Percentiles rank a stretch among this genome's conserved stretches.
phyloP scores from a whole-genome alignment of 2,113 vertebrate genomes.

The Crotalus horridus region DNA sequence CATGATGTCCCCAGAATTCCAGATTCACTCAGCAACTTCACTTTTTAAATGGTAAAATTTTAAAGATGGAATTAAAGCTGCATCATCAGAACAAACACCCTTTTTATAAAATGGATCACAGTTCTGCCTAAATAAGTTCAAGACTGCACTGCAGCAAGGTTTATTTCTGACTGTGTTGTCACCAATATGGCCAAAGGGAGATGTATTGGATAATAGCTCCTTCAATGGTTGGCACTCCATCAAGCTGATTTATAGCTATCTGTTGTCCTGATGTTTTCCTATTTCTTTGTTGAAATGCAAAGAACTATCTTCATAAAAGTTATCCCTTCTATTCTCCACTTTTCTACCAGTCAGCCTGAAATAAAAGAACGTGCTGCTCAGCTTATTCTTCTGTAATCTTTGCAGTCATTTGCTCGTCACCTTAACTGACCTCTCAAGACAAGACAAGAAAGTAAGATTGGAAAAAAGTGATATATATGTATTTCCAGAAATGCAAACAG shows the following conservation, averaged over 20 bases:
- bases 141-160: neutral
- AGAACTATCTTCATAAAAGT: conserved; percentile 8
- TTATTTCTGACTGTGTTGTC: neutral
- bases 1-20: neutral
- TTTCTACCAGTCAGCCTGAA: neutral
- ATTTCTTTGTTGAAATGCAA: neutral
- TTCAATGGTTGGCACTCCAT: neutral
- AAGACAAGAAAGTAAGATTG: neutral
- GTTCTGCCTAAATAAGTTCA: neutral
- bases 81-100: neutral
- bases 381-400: conserved; percentile 1
- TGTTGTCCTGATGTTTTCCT: neutral
- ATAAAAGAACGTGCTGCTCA: neutral
- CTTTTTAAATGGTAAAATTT: neutral
- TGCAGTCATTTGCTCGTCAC: neutral
- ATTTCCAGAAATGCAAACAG: neutral
- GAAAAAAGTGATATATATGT: neutral
- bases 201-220: neutral
- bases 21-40: neutral
- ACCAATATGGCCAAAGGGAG: neutral
- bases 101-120: neutral
- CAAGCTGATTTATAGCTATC: neutral
- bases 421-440: conserved; percentile 4
- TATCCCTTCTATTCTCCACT: neutral
- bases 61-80: neutral